Percentiles rank a stretch among this genome's conserved stretches.
phyloP scores from a whole-genome alignment of 2,888 invertebrate species.

The Drosophila multiciliata region DNA sequence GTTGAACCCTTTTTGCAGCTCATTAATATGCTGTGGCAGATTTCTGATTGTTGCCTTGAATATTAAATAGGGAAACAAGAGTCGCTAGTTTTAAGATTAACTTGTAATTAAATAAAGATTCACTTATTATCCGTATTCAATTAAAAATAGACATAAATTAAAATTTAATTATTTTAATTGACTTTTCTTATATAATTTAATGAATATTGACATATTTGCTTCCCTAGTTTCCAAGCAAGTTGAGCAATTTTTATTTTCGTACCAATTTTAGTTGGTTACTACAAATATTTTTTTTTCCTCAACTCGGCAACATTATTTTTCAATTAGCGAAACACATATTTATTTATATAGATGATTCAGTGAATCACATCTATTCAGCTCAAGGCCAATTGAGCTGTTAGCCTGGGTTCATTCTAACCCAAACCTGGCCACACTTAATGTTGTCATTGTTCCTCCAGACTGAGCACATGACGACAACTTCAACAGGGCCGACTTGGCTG shows the following conservation, averaged over 20 bases:
- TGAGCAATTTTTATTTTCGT: not conserved
- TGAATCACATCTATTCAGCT: not conserved
- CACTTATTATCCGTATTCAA: not conserved
- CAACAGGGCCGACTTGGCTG: constrained; percentile 10
- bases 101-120: not conserved
- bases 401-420: not conserved
- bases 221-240: not conserved
- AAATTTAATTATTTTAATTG: too few relatives aligned
- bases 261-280: not conserved
- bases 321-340: constrained; percentile 15
- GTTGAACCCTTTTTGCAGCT: not conserved
- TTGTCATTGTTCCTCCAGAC: constrained; percentile 9
- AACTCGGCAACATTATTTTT: constrained; percentile 7
- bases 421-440: constrained; percentile 14
- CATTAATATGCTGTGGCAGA: not conserved
- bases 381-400: constrained; percentile 3
- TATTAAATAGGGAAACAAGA: not conserved
- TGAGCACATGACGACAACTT: constrained; percentile 17
- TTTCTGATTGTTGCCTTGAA: not conserved
- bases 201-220: not conserved
- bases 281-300: not conserved
- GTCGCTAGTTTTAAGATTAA: not conserved
- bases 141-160: not conserved
- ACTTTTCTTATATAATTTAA: too few relatives aligned
- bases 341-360: not conserved